Evolutionary conservation across 2,888 invertebrate genomes (phyloP), one percentile per base, ranked within the genome.

Genomic region (Chrysolina haemoptera): DNA sequence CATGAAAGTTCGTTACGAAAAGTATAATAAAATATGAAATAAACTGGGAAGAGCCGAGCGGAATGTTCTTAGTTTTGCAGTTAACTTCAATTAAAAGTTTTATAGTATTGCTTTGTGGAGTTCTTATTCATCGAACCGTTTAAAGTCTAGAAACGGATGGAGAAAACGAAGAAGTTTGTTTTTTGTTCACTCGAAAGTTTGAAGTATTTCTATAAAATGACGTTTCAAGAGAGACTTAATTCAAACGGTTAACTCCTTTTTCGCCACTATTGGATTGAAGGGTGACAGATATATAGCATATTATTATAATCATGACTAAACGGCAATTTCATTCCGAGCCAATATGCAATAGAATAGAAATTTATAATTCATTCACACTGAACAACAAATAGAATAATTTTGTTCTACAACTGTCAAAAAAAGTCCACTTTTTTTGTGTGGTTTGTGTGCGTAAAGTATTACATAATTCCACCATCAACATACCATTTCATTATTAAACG

Each of bases 51-150:
- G 20, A 10, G 20, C 11, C n/a, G n/a, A 53, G 53, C 53, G 20
- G 20, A 35, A 18, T 53, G 53, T 20, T 12, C 11, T 53, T 53
- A 53, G 53, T 20, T 53, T 53, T 20, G 53, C 20, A 53, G 53
- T 20, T 53, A 20, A 22, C 53, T 53, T 53, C 18, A 12, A 53
- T 53, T 53, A 53, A 53, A 53, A 53, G 53, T 53, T 53, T 53
- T 10, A 53, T 53, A 20, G 53, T 18, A 53, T 22, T 53, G 53
- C 53, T 53, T 53, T 20, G 53, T 20, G 20, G 20, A 20, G 11
- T 12, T 20, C 12, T 20, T 20, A 53, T 53, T 53, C 53, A 18
- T 20, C 18, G 18, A 5, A 53, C 53, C 18, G 5, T 53, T 53
- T 18, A 53, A 53, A 18, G 53, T 20, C 53, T 18, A 11, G 20